Conservation (phyloP, 2,888 invertebrate species). For the Vesta saturnalis region DNA sequence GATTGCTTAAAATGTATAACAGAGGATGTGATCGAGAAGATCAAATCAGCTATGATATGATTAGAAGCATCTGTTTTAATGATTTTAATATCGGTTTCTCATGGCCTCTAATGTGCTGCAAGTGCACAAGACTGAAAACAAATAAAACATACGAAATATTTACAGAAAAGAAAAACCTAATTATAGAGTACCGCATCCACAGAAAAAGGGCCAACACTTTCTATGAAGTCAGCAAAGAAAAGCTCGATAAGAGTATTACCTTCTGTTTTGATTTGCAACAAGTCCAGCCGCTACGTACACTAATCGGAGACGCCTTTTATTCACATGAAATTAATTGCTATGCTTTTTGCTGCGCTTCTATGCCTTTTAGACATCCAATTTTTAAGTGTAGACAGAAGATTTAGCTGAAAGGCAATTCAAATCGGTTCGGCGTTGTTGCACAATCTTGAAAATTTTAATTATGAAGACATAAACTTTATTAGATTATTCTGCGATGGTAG, state of each 20-base stretch:
- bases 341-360: conserved; percentile 14
- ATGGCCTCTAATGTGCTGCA: conserved; percentile 45
- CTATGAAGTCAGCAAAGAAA: neutral
- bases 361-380: conserved; percentile 30
- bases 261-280: neutral
- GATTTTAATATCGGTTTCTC: conserved; percentile 49
- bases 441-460: neutral
- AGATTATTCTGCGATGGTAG: conserved; percentile 23
- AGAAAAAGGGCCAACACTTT: too few species aligned
- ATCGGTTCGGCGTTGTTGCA: conserved; percentile 21
- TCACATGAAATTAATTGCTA: neutral
- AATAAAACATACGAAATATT: conserved; percentile 17
- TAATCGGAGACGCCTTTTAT: neutral
- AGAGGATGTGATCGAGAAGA: too few species aligned
- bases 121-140: conserved; percentile 34
- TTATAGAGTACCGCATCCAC: too few species aligned
- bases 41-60: too few species aligned
- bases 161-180: neutral
- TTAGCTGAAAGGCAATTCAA: conserved; percentile 22
- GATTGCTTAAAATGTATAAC: too few species aligned
- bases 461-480: conserved; percentile 7
- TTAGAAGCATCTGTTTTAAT: conserved; percentile 35
- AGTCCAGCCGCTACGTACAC: neutral
- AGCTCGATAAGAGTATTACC: neutral
- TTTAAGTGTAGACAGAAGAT: conserved; percentile 35